Base-by-base conservation (phyloP, 2,888 invertebrate genomes). In the Deroplatys truncata region DNA sequence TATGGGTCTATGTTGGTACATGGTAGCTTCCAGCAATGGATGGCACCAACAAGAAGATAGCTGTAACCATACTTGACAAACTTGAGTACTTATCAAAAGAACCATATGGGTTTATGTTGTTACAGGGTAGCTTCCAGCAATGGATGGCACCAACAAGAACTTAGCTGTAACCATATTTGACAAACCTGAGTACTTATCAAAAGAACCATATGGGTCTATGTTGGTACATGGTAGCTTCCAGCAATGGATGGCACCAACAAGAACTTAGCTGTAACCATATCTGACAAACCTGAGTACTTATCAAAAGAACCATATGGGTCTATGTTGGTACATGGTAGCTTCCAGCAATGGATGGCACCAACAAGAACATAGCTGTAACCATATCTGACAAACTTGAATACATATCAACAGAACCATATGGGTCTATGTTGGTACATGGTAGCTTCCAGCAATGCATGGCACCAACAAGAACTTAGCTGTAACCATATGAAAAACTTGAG, bases 361-460 rank as follows among this genome's bases (percentile, higher is more conserved):
- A 99, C 99, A 90, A 98, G 94, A 31, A 99, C 99, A 86, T 98
- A 99, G 86, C 99, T 99, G 94, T 97, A 99, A 94, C 98, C 98
- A 93, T 97, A n/a, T n/a, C n/a, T n/a, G n/a, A n/a, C n/a, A 35
- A 35, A 35, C 35, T 8, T 35, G 35, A 8, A 8, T 35, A 35
- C 35, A 35, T 35, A 43, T n/a, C n/a, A 43, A 43, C 10, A 13
- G 13, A 43, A n/a, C 13, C 13, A 2, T 43, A 13, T 13, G 43
- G 43, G 13, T 43, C 10, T 43, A 43, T 13, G 43, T 43, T 43
- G 13, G 43, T 0, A 43, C 13, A 35, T 35, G 95, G 95, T 92
- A 99, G 96, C 93, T 98, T 98, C 99, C 99, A 99, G 93, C 98
- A 98, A n/a, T 98, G 97, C 92, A 99, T 98, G 92, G 97, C 97